Base-by-base conservation (phyloP, 2,888 invertebrate genomes). In the Caenorhabditis afra region DNA sequence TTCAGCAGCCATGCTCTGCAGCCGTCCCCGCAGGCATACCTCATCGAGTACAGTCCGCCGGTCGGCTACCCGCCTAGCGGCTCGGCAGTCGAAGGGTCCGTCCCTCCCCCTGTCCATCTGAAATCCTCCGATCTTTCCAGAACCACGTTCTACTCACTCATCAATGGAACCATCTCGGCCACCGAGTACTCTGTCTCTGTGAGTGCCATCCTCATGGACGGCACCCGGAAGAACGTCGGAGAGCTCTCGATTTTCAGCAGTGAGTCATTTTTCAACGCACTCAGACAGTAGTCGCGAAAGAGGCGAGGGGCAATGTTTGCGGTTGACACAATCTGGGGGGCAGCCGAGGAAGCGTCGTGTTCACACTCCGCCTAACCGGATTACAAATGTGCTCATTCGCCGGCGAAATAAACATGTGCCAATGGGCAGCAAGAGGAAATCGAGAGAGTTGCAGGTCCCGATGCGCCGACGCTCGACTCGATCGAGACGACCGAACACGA, bases 111-210 rank as follows among this genome's bases (percentile, higher is more conserved):
- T 37, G 44, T 20, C n/a, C n/a, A n/a, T n/a, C n/a, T n/a, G n/a
- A n/a, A 3, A 4, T 16, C 11, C 7, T 16, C 5, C 23, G 45
- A 14, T 47, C 20, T 29, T 65, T 81, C 18, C 75, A 85, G 85
- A 29, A 81, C 80, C 49, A 81, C 81, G 0, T 73, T 79, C 29
- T 70, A 82, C 16, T 80, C 85, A 10, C 47, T 81, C 35, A 81
- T 88, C 53, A 85, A 88, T 73, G 81, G 86, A 37, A 87, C 88
- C 10, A 82, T 86, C 22, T 85, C 88, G 0, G 87, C 88, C 14
- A 79, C 86, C n/a, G 88, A 88, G 50, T 88, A 88, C 70, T 77
- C 84, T 0, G 78, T 88, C 14, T 82, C 81, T 18, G 76, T 88
- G 10, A 82, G 82, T 35, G 88, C 87, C 0, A 70, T 87, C 7